Conservation (phyloP, 2,888 invertebrate genomes). For the Hydroisotoma schaefferi region DNA sequence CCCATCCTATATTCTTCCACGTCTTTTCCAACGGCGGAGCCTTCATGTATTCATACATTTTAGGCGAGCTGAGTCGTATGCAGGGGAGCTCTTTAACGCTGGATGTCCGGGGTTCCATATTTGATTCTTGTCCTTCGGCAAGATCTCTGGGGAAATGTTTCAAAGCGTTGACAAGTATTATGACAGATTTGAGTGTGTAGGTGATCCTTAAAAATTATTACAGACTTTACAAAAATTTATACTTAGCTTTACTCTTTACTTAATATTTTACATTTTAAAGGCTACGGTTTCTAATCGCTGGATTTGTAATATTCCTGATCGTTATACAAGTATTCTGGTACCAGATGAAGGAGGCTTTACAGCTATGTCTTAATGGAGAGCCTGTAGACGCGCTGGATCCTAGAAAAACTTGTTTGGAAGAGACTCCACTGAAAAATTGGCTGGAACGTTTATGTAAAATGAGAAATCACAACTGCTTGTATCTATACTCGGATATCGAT, state of each 20-base stretch:
- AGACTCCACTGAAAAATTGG: constrained; percentile 42
- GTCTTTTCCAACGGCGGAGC: constrained; percentile 75
- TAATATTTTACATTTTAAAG: constrained; percentile 18
- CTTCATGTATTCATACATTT: constrained; percentile 65
- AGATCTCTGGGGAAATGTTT: constrained; percentile 60
- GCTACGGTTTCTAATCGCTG: constrained; percentile 32
- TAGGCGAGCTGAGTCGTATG: constrained; percentile 30
- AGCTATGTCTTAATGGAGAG: constrained; percentile 39
- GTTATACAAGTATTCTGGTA: constrained; percentile 40
- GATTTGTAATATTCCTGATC: constrained; percentile 33
- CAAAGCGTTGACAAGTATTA: constrained; percentile 61
- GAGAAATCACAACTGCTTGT: constrained; percentile 50
- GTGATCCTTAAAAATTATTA: background rate
- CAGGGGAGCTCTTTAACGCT: constrained; percentile 26
- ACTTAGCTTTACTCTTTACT: background rate
- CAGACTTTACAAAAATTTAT: too few species aligned
- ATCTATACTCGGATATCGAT: constrained; percentile 69
- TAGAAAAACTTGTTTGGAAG: constrained; percentile 9
- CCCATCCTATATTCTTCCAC: constrained; percentile 70
- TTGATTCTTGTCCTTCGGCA: constrained; percentile 69
- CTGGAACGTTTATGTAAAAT: constrained; percentile 33
- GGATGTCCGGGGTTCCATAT: constrained; percentile 63
- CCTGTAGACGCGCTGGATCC: constrained; percentile 61
- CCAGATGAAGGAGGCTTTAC: constrained; percentile 30
- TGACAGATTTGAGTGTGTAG: constrained; percentile 53